Percentiles rank a stretch among this genome's conserved stretches.
These are phyloP conservation scores for Zhuqinia jingwanae DNA, from an alignment of 2,888 invertebrate genomes.

Conservation along the genomic window DNA sequence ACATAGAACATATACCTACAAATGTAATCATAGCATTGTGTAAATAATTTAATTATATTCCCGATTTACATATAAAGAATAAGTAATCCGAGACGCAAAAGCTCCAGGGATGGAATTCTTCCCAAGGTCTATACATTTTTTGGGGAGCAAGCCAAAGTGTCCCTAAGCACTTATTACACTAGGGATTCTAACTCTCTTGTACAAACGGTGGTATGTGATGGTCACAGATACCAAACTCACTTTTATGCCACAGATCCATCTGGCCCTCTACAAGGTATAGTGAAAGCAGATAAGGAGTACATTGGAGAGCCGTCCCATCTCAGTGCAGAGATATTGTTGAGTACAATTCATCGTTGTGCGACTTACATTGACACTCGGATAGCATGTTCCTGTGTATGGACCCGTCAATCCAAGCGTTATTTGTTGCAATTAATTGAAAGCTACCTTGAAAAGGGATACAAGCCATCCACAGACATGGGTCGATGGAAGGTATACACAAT, in stretches of 20 bases:
- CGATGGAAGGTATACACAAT: conserved; percentile 28
- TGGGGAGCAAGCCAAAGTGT: conserved; percentile 15
- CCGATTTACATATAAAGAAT: not conserved
- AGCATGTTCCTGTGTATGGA: conserved; percentile 40
- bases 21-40: conserved; percentile 5
- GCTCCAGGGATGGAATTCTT: not conserved
- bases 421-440: conserved; percentile 38
- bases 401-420: conserved; percentile 39
- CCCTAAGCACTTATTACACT: conserved; percentile 34
- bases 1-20: not conserved
- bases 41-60: conserved; percentile 7
- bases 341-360: conserved; percentile 47
- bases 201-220: conserved; percentile 46
- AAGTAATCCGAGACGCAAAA: not conserved
- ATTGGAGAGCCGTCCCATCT: conserved; percentile 28
- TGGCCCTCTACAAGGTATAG: conserved; percentile 44
- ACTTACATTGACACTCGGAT: conserved; percentile 50
- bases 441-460: conserved; percentile 33
- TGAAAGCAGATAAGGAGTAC: conserved; percentile 42
- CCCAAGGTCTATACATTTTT: conserved; percentile 38
- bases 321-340: conserved; percentile 33
- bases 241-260: conserved; percentile 6
- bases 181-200: conserved; percentile 18
- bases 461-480: conserved; percentile 20
- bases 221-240: conserved; percentile 40